These are phyloP conservation scores for Cyphomyrus plagiostoma DNA, from an alignment of 2,113 vertebrate species.

Conservation along the genomic window DNA sequence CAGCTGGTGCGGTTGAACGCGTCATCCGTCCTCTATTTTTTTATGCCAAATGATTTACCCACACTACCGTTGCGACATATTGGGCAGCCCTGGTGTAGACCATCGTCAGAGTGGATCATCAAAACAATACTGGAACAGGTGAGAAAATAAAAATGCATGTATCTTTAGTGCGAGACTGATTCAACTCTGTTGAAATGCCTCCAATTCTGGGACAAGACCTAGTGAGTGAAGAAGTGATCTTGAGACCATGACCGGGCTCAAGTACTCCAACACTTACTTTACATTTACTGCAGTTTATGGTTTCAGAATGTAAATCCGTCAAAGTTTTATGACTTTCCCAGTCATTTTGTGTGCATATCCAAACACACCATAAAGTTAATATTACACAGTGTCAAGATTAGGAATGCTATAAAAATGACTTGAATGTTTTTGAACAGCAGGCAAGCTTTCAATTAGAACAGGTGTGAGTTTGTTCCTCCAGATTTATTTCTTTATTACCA, in stretches of 20 bases:
- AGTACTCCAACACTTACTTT: not conserved
- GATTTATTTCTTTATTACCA: not conserved
- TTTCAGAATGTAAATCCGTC: not conserved
- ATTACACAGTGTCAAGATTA: not conserved
- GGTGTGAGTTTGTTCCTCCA: not conserved
- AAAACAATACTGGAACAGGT: too few relatives aligned
- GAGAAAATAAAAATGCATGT: too few relatives aligned
- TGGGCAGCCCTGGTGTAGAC: too few relatives aligned
- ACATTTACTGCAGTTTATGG: not conserved
- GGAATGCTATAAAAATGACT: not conserved
- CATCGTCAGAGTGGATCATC: too few relatives aligned
- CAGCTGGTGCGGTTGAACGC: too few relatives aligned
- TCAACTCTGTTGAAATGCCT: not conserved
- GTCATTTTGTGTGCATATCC: not conserved
- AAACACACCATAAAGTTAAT: not conserved
- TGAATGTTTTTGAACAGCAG: not conserved
- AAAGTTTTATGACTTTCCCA: not conserved
- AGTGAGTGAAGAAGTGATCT: not conserved
- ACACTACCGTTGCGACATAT: too few relatives aligned
- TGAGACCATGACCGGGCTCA: not conserved
- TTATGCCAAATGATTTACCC: too few relatives aligned
- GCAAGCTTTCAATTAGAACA: not conserved
- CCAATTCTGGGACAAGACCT: not conserved
- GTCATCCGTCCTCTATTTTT: too few relatives aligned
- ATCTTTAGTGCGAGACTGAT: not conserved